phyloP scores from a whole-genome alignment of 2,113 vertebrate genomes.

The Bothrops jararaca region DNA sequence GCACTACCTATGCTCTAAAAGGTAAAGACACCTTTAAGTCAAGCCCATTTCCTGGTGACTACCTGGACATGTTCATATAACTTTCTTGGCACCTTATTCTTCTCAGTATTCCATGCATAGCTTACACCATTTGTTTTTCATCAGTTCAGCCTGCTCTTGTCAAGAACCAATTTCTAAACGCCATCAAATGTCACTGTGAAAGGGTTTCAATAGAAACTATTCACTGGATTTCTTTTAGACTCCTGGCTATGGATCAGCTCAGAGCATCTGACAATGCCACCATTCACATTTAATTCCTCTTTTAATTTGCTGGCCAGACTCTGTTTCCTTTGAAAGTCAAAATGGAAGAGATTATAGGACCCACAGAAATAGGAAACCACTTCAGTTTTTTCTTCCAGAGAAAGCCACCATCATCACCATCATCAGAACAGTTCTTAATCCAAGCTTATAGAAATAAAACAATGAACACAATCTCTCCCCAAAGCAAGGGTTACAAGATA shows the following conservation, averaged over 20 bases:
- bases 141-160: not conserved
- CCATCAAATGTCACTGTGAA: not conserved
- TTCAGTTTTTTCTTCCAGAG: not conserved
- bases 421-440: not conserved
- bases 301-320: not conserved
- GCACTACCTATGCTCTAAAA: not conserved
- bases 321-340: not conserved
- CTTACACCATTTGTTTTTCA: not conserved
- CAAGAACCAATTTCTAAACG: not conserved
- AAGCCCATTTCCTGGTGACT: not conserved
- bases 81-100: not conserved
- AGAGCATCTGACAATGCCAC: not conserved
- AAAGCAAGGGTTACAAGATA: constrained; percentile 20
- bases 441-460: constrained; percentile 12
- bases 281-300: not conserved
- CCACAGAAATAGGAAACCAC: constrained; percentile 3
- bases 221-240: not conserved
- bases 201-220: not conserved
- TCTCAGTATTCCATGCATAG: not conserved
- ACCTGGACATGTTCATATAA: not conserved
- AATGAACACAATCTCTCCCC: not conserved
- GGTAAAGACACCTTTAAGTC: not conserved
- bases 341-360: not conserved
- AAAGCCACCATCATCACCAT: not conserved
- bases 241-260: not conserved